phyloP scores from a whole-genome alignment of 2,113 vertebrate species.

The Vulpes lagopus region DNA sequence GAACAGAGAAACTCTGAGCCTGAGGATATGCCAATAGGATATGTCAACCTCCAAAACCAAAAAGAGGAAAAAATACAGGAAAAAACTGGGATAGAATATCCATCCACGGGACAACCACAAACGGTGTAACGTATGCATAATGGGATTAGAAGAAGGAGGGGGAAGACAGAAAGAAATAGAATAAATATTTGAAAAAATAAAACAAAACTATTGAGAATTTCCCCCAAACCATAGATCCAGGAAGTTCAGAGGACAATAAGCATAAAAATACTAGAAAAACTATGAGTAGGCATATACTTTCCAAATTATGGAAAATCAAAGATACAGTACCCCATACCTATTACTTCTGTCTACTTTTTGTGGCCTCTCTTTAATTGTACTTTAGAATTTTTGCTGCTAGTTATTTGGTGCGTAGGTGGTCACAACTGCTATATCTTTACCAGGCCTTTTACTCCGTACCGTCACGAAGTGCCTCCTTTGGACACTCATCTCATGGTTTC shows the following conservation, averaged over 20 bases:
- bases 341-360: not conserved
- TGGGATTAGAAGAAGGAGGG: not conserved
- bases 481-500: too few relatives aligned
- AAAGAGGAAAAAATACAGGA: not conserved
- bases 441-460: too few relatives aligned
- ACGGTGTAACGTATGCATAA: not conserved
- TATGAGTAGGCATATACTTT: not conserved
- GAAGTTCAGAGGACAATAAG: not conserved
- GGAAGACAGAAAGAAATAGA: not conserved
- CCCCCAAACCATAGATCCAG: not conserved
- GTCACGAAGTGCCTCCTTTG: not conserved
- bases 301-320: not conserved
- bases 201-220: not conserved
- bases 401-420: not conserved
- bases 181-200: not conserved
- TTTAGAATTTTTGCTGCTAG: not conserved
- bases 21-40: not conserved
- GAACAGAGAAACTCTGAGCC: not conserved
- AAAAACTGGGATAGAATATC: not conserved
- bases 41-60: not conserved
- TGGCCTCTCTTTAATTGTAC: not conserved
- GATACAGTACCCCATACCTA: too few relatives aligned
- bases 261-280: not conserved
- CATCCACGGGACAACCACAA: not conserved
- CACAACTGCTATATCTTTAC: not conserved